phyloP scores from a whole-genome alignment of 1,140 invertebrate species.

The Ptiloglossa arizonensis region DNA sequence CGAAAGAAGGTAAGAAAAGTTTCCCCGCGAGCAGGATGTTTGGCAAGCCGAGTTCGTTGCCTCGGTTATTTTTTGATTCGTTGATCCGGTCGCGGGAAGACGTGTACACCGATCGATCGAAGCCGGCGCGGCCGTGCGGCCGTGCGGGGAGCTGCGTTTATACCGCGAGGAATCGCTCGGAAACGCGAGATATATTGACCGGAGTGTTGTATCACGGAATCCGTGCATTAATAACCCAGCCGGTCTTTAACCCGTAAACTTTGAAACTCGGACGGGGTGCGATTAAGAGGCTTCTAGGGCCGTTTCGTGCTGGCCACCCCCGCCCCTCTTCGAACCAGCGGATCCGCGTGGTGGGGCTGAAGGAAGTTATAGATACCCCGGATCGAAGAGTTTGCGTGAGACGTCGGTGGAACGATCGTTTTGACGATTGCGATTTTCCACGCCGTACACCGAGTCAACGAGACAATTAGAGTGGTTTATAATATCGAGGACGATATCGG shows the following conservation, averaged over 20 bases:
- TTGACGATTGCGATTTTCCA: conserved; percentile 62
- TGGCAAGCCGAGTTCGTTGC: neutral
- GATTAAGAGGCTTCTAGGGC: conserved; percentile 73
- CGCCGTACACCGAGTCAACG: conserved; percentile 50
- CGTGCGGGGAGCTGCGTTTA: conserved; percentile 23
- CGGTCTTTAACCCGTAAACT: conserved; percentile 74
- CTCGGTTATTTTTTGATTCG: conserved; percentile 10
- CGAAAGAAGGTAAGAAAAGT: neutral
- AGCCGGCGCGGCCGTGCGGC: neutral
- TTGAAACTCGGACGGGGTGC: conserved; percentile 73
- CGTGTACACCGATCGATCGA: conserved; percentile 49
- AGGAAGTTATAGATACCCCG: conserved; percentile 57
- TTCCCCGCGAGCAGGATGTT: neutral
- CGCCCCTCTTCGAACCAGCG: conserved; percentile 26
- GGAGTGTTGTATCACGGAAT: conserved; percentile 69
- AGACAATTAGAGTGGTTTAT: conserved; percentile 63
- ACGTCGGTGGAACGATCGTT: conserved; percentile 63
- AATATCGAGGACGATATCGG: conserved; percentile 56
- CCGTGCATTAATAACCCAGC: conserved; percentile 74
- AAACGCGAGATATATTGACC: conserved; percentile 73
- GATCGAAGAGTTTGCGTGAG: conserved; percentile 66
- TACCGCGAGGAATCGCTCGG: conserved; percentile 63
- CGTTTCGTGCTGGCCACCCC: conserved; percentile 63
- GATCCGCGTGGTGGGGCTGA: conserved; percentile 31
- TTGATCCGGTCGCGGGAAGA: neutral